Base-by-base conservation (phyloP, 1,140 invertebrate species). In the Drosophila quadrilineata region DNA sequence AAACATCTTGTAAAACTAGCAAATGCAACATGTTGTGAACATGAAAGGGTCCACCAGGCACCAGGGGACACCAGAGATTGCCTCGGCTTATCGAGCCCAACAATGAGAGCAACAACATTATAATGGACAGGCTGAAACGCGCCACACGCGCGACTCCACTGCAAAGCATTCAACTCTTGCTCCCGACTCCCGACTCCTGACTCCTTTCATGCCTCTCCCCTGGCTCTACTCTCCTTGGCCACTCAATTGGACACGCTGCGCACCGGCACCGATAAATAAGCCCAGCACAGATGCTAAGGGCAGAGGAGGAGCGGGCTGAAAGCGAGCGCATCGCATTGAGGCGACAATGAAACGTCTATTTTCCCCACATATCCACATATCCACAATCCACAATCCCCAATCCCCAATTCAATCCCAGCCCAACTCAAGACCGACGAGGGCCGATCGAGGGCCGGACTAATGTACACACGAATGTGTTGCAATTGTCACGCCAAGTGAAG, bases 1-100 rank as follows among this genome's bases (percentile, higher is more conserved):
- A 88, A 88, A 88, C 86, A 88, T 88, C 85, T 75, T 88, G 86
- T 88, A 88, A 88, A 87, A 88, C 86, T 76, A 88, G 86, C 76
- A 86, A 88, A 82, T 71, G 74, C 65, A 69, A 88, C 86, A 88
- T 88, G 79, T 84, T 85, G 75, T 87, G 75, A 80, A 86, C 75
- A 86, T 87, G 68, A 77, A 85, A 85, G 74, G 73, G 76, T 70
- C 49, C 60, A 49, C 69, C n/a, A 60, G 52, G 26, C 28, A 52
- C 19, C 36, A 22, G 31, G 53, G 41, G 56, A 58, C 56, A 56
- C 40, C 52, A 63, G 41, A 64, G 56, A 66, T 66, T 66, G 63
- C 21, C n/a, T n/a, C 26, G 56, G 38, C 76, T 82, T 84, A 82
- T 82, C 76, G 77, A 57, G 63, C 64, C n/a, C 71, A 73, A 80